Base-by-base conservation (phyloP, 2,888 invertebrate species). In the Drosophila flavopinicola region DNA sequence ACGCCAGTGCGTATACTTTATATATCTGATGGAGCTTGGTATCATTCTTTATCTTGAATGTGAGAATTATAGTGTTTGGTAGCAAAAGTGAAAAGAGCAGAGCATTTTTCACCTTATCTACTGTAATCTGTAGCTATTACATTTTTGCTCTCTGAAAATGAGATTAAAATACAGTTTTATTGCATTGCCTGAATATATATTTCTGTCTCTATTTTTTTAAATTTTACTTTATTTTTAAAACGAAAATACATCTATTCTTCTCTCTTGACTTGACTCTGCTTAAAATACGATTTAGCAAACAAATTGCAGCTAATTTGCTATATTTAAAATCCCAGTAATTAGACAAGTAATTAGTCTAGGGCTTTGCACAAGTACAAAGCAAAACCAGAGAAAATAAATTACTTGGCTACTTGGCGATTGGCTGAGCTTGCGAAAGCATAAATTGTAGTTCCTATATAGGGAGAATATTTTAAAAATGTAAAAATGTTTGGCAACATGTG, bases 321-420 rank as follows among this genome's bases (percentile, higher is more conserved):
- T 35, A 17, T 20, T 44, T 27, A 52, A 87, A 85, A 82, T 77
- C 75, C 72, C 60, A 56, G 88, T 75, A 87, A 87, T 88, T 87
- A 85, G 86, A 67, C 88, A 71, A 74, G 86, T 80, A 87, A 87
- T 87, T 87, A 87, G 88, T 78, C 52, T n/a, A n/a, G 44, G 71
- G 80, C 76, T 87, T 85, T 57, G 39, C 41, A 54, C 65, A 48
- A 49, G 29, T 63, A 54, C 45, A 61, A 74, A 60, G 59, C 39
- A 48, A 58, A 57, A 41, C 41, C 47, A 24, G 35, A 24, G 39
- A 47, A 66, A 64, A 59, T 71, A 59, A 60, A 74, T 74, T 61
- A 49, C 63, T 71, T 63, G 48, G 47, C 24, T 17, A 27, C 20
- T 20, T 20, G 20, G 20, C 4, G 20, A 4, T 3, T 4, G 20